Evolutionary conservation across 2,888 invertebrate species (phyloP), one percentile per base, ranked within the genome.

Genomic region (Drosophila mimetica): DNA sequence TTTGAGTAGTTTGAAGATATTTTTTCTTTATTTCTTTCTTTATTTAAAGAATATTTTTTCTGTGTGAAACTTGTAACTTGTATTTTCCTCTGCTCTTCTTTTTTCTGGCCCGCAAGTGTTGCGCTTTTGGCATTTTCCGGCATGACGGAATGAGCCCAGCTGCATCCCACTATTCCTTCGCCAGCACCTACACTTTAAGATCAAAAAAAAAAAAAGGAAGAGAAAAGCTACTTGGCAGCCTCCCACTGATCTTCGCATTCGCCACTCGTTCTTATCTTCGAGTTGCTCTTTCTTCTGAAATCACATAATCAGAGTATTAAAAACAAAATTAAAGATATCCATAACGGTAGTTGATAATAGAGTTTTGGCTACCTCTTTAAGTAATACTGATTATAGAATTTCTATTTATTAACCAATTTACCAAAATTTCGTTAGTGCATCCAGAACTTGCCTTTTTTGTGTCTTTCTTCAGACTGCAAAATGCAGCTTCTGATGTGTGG

Each of bases 51-150:
- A 48, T 36, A 34, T 20, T 46, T 57, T 39, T 14, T 28, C 2
- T 16, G 36, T 36, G 25, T 36, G 13, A 4, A 18, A 1, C n/a
- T n/a, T n/a, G n/a, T n/a, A n/a, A n/a, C n/a, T 36, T 2, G n/a
- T 14, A 11, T 7, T 22, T n/a, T 18, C 5, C 22, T 18, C 9
- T 16, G 37, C 20, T 18, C 42, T 20, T 34, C 44, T 25, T n/a
- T n/a, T n/a, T 9, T 20, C 52, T 65, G 67, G 66, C 42, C 55
- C 52, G 80, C 84, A 85, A 85, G 77, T 83, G 80, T 69, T 85
- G 80, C 48, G 75, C 77, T 71, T 78, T 70, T 66, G 78, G 84
- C 79, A 75, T 71, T 74, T 66, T 69, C 74, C 76, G 73, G 81
- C 79, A 79, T 79, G 81, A 76, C 79, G 72, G 71, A 70, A 74